These are phyloP conservation scores for Manis crassicaudata DNA, from an alignment of 2,797 vertebrate genomes.

Conservation along the genomic window DNA sequence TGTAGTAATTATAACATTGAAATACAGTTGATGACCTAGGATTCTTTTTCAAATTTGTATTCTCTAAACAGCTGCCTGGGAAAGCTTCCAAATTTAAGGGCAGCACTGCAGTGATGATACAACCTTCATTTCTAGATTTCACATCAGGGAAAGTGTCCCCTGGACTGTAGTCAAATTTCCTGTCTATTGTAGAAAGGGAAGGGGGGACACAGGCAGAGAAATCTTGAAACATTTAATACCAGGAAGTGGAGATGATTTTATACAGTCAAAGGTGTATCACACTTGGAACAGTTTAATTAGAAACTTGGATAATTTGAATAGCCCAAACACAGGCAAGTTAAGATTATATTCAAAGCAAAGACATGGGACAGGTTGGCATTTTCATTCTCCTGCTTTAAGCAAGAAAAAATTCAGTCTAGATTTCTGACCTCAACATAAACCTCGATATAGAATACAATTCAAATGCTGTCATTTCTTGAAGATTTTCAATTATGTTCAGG, in stretches of 20 bases:
- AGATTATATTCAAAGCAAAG: background rate
- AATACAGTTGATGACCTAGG: background rate
- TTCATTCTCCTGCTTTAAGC: conserved; percentile 63
- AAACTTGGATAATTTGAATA: background rate
- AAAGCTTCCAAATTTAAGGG: conserved; percentile 28
- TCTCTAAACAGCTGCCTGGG: background rate
- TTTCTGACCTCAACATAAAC: conserved; percentile 79
- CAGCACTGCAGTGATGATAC: background rate
- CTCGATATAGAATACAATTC: conserved; percentile 81
- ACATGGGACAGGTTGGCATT: conserved; percentile 58
- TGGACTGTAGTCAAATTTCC: background rate
- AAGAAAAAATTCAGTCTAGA: conserved; percentile 65
- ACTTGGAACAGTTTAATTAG: conserved; percentile 41
- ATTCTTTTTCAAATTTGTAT: background rate
- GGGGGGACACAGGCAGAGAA: background rate
- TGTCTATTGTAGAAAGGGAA: background rate
- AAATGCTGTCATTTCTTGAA: conserved; percentile 81
- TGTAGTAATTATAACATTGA: background rate
- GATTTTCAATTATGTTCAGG: conserved; percentile 78
- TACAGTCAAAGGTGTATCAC: background rate
- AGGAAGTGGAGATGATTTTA: background rate
- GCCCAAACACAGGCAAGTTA: background rate
- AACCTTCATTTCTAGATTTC: background rate
- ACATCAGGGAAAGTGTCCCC: background rate
- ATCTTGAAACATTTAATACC: background rate